Conservation (phyloP, 1,140 invertebrate species). For the Euborellia annulipes region DNA sequence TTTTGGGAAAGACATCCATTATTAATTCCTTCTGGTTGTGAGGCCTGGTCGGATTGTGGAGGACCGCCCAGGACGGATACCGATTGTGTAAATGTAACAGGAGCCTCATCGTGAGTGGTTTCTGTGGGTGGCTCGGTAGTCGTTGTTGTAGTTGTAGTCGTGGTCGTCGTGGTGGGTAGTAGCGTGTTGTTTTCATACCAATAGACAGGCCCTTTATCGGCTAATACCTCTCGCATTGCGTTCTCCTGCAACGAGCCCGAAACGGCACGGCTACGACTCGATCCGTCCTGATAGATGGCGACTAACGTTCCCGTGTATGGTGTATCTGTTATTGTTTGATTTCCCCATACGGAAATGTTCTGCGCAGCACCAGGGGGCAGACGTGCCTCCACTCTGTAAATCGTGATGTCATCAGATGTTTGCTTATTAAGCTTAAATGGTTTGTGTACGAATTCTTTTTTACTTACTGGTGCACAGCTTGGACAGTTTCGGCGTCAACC, state of each 20-base stretch:
- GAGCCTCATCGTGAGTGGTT: too few species aligned
- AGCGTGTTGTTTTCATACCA: constrained; percentile 55
- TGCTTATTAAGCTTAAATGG: too few species aligned
- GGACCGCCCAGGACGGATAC: too few species aligned
- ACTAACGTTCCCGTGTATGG: constrained; percentile 53
- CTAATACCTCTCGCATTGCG: constrained; percentile 40
- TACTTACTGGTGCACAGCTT: constrained; percentile 31
- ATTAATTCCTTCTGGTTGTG: too few species aligned
- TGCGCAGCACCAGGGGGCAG: constrained; percentile 57
- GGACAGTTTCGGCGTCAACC: constrained; percentile 34
- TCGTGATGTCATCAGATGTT: too few species aligned
- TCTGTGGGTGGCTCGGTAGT: background rate
- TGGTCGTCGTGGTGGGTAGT: constrained; percentile 57
- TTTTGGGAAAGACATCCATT: too few species aligned
- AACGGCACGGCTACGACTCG: constrained; percentile 31
- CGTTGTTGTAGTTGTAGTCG: constrained; percentile 51
- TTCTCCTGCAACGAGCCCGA: constrained; percentile 38
- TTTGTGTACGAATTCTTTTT: too few species aligned
- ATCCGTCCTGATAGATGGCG: constrained; percentile 47
- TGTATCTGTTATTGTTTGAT: constrained; percentile 49
- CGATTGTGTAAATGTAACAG: too few species aligned
- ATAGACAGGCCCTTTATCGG: constrained; percentile 52
- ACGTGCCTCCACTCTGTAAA: constrained; percentile 32
- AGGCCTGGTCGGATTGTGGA: too few species aligned
- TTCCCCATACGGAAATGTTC: constrained; percentile 56